phyloP scores from a whole-genome alignment of 2,888 invertebrate species.

The Elegia similella region DNA sequence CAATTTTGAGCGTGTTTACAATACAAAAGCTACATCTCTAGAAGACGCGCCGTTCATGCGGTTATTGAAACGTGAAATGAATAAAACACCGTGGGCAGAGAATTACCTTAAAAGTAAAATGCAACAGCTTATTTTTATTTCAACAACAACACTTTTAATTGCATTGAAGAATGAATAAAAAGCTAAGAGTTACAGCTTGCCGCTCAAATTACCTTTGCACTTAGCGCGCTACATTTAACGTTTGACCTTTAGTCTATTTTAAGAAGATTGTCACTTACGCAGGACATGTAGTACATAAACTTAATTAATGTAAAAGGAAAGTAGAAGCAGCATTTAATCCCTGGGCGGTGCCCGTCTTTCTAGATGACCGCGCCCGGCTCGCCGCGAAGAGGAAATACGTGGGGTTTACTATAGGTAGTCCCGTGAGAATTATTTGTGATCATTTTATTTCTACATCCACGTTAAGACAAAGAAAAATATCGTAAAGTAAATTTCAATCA shows the following conservation, averaged over 20 bases:
- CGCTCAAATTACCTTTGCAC: constrained; percentile 9
- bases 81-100: no score
- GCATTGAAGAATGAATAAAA: neutral
- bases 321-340: neutral
- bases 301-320: neutral
- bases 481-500: no score
- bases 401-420: no score
- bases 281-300: neutral
- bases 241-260: constrained; percentile 6
- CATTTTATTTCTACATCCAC: no score
- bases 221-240: constrained; percentile 5
- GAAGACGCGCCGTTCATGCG: no score
- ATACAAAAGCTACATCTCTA: no score
- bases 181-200: neutral
- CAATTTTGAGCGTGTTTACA: no score
- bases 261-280: constrained; percentile 1
- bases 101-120: no score
- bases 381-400: neutral
- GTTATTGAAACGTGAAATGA: no score
- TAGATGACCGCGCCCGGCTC: neutral
- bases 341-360: neutral
- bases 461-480: no score
- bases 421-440: no score
- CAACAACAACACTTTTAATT: neutral
- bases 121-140: neutral